Conservation (phyloP, 2,113 vertebrate species). For the Meleagris gallopavo region DNA sequence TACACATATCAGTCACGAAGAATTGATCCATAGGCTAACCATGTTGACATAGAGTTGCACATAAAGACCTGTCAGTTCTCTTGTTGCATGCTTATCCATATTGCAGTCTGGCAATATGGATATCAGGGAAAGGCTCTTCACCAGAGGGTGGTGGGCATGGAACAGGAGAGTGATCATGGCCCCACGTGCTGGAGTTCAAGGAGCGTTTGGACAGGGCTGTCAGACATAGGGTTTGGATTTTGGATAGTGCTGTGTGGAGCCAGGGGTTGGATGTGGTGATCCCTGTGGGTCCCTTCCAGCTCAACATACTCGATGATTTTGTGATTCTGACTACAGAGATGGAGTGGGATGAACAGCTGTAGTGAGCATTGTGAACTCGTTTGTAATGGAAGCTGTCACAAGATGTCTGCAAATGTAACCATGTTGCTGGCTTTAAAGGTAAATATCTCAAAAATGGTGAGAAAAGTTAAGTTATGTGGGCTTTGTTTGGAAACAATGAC, state of each 20-base stretch:
- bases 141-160: too few relatives aligned
- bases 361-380: not conserved
- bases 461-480: not conserved
- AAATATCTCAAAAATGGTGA: not conserved
- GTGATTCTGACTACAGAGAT: not conserved
- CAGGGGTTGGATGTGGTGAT: too few relatives aligned
- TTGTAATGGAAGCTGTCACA: rapidly evolving
- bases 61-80: not conserved
- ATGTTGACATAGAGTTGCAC: not conserved
- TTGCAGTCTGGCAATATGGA: not conserved
- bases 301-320: too few relatives aligned
- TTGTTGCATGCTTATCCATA: not conserved
- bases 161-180: too few relatives aligned
- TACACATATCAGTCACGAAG: rapidly evolving
- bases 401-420: not conserved
- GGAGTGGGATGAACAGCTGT: not conserved
- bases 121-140: too few relatives aligned
- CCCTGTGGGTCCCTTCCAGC: too few relatives aligned
- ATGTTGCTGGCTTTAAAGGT: not conserved
- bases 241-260: too few relatives aligned
- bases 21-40: not conserved
- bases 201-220: too few relatives aligned
- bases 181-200: too few relatives aligned
- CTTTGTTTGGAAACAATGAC: not conserved
- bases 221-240: too few relatives aligned